Evolutionary conservation across 2,888 invertebrate species (phyloP), one percentile per base, ranked within the genome.

Genomic region (Oscheius sp.): DNA sequence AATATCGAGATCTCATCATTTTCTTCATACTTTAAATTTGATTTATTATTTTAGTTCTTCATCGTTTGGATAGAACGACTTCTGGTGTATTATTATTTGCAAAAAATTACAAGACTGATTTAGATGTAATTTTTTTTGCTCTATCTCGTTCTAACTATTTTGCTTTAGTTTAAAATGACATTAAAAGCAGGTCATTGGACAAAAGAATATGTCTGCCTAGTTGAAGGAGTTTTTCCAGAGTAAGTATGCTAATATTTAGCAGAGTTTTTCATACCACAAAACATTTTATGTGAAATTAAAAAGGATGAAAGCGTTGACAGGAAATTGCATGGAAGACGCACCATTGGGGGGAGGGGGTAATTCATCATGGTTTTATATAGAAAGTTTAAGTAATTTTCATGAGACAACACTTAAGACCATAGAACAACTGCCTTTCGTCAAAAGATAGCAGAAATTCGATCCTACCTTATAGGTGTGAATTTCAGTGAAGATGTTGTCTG

Each of bases 161-260:
- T n/a, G n/a, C n/a, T n/a, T n/a, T 62, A 94, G 89, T 92, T 98
- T 92, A 94, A 95, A 87, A 93, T 94, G 86, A 94, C 95, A 88
- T 94, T 98, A 81, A 90, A 93, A 78, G 93, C 93, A 85, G 90
- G 94, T 81, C 91, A 94, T 86, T 94, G 97, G 45, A 91, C 91
- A 87, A 98, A 98, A 87, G 93, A 95, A 86, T 96, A 96, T 87
- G 92, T 96, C 17, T 95, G 95, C 88, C 90, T 94, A 78, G 95
- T 96, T 2, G 94, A 94, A 86, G 95, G 95, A 54, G 91, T 91
- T 84, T 96, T 95, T 86, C 95, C 95, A 1, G 92, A 93, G 92
- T 94, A 89, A 90, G 91, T 71, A 47, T 9, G 8, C 12, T 22
- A n/a, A n/a, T n/a, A n/a, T n/a, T n/a, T n/a, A 47, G 49, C 20